Percentiles rank a stretch among this genome's conserved stretches.
Evolutionary conservation across 2,113 vertebrate species (phyloP).

Genomic region (Phaethornis superciliosus): DNA sequence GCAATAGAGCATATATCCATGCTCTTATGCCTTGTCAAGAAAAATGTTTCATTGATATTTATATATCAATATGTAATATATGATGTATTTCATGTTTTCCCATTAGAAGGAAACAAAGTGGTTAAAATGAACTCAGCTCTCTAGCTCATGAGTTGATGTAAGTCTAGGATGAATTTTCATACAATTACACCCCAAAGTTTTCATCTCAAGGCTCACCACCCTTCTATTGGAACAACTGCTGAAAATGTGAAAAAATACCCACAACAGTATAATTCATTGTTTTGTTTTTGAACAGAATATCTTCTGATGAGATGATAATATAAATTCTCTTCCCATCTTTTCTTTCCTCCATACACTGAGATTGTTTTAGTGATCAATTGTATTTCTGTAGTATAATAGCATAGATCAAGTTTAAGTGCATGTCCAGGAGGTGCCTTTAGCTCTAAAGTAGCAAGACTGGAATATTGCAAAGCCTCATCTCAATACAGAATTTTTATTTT

Average conservation of each 20-base stretch:
- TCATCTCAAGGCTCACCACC: neutral
- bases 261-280: neutral
- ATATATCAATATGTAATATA: neutral
- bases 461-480: neutral
- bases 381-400: neutral
- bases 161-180: neutral
- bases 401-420: neutral
- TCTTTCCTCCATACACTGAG: neutral
- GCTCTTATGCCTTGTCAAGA: neutral
- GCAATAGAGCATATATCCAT: fast-evolving
- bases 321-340: neutral
- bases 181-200: neutral
- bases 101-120: neutral
- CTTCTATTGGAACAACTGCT: neutral
- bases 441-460: neutral
- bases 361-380: neutral
- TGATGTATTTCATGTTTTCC: neutral
- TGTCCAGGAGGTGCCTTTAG: neutral
- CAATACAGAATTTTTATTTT: neutral
- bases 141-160: neutral
- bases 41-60: neutral
- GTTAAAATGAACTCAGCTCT: neutral
- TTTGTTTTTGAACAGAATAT: neutral
- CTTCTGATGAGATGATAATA: neutral
- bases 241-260: neutral